Base-by-base conservation (phyloP, 2,888 invertebrate species). In the Seladonia tumulorum region DNA sequence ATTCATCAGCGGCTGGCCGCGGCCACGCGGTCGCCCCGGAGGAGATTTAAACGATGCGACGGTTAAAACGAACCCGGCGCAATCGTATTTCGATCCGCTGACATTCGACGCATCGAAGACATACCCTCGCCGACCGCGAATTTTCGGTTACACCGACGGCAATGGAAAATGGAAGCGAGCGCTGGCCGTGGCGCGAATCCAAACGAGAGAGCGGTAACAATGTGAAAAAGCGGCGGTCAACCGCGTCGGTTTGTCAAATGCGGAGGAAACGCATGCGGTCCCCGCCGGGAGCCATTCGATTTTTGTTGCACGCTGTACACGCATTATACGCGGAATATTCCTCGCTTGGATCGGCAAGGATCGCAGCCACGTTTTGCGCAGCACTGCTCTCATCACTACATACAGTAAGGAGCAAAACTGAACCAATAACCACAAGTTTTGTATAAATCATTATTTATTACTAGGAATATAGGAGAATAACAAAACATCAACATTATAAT, bases 1-100 rank as follows among this genome's bases (percentile, higher is more conserved):
- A 87, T 89, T 88, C 85, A 90, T 86, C 73, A 75, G 66, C n/a
- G 76, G 57, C 75, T 49, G 66, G 39, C 47, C 35, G 39, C 60
- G 60, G 66, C 80, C 70, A 14, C 39, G 70, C 66, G 76, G 68
- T 53, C 63, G 77, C 18, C 57, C 49, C 35, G 74, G 16, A 75
- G 80, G 47, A 81, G 75, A 86, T 86, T 78, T 81, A 85, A 86
- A 86, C 75, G 85, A 66, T 76, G 29, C 29, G 29, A 29, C 18
- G 84, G 75, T 85, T 85, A 79, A 84, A 87, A 82, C 79, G 76
- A 75, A 76, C 85, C n/a, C 80, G 57, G 82, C 71, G 76, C 87
- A 73, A 75, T 68, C 85, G 81, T 80, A 71, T 83, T 83, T 83
- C 85, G 83, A 79, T 81, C 74, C 77, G 14, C 57, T 60, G 74